phyloP scores from a whole-genome alignment of 30 jellyfish, hydroid and myxozoan genomes.

The Cassiopea andromeda region DNA sequence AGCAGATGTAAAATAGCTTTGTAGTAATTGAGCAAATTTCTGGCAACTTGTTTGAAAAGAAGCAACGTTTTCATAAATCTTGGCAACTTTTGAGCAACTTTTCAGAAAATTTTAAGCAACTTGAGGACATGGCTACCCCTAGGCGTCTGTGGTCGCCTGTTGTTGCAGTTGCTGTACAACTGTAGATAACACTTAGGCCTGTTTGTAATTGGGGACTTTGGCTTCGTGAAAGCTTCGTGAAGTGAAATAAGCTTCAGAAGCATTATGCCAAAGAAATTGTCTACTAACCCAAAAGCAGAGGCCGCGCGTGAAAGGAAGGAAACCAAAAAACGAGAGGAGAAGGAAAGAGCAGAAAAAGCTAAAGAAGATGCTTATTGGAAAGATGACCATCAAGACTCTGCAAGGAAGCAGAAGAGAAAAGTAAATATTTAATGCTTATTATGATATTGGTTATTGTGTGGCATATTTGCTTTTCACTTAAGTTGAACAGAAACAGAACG shows the following conservation, averaged over 20 bases:
- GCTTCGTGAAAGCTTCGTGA: neutral
- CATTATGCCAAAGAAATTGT: constrained; percentile 81
- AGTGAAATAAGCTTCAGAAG: neutral
- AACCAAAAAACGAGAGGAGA: constrained; percentile 69
- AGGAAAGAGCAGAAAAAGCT: constrained; percentile 50
- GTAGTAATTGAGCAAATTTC: too few species aligned
- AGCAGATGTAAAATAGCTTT: too few species aligned
- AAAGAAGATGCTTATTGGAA: constrained; percentile 86
- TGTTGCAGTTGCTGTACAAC: neutral
- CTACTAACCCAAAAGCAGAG: constrained; percentile 86
- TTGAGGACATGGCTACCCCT: too few species aligned
- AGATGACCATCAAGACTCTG: constrained; percentile 63
- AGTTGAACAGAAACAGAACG: too few species aligned
- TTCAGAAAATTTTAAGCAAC: too few species aligned
- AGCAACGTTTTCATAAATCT: too few species aligned
- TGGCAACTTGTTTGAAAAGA: too few species aligned
- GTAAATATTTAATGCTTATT: too few species aligned
- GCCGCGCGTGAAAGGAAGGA: constrained; percentile 92
- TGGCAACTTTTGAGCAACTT: too few species aligned
- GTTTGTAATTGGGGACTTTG: neutral
- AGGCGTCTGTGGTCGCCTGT: too few species aligned
- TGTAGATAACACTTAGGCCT: neutral
- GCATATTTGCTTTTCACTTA: too few species aligned
- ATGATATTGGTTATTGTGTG: too few species aligned
- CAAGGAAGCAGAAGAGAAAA: constrained; percentile 74